Conservation (phyloP, 2,113 vertebrate genomes). For the Burhinus bistriatus region DNA sequence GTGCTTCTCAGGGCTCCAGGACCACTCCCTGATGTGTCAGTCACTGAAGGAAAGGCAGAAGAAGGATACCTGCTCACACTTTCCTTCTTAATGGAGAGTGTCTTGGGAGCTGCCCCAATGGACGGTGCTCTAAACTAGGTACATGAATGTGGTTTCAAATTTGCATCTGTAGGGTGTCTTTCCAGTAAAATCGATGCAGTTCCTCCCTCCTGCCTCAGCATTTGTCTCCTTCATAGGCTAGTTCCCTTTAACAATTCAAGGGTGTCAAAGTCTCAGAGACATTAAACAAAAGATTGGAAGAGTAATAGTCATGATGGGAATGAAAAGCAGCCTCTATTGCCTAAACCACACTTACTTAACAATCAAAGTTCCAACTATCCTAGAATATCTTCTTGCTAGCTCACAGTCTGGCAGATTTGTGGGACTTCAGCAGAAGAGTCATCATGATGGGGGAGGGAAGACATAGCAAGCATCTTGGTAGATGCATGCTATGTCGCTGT, state of each 20-base stretch:
- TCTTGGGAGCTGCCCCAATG: not conserved
- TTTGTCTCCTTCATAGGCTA: not conserved
- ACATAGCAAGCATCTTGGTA: not conserved
- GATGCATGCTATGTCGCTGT: not conserved
- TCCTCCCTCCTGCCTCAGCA: not conserved
- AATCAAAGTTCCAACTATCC: not conserved
- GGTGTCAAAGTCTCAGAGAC: not conserved
- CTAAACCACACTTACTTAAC: not conserved
- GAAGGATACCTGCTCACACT: not conserved
- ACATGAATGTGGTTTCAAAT: not conserved
- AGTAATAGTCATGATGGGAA: not conserved
- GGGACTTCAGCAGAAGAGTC: not conserved
- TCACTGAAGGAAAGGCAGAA: not conserved
- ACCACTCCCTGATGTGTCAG: not conserved
- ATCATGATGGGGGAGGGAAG: not conserved
- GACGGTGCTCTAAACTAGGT: not conserved
- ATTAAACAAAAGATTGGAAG: not conserved
- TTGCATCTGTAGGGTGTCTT: not conserved
- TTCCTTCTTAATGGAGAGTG: not conserved
- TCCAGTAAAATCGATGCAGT: not conserved
- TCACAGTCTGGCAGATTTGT: not conserved
- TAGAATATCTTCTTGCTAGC: not conserved
- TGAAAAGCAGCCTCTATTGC: not conserved
- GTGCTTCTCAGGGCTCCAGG: not conserved
- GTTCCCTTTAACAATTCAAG: not conserved